Evolutionary conservation across 2,888 invertebrate genomes (phyloP).

Genomic region (Nemapogon koenigi): DNA sequence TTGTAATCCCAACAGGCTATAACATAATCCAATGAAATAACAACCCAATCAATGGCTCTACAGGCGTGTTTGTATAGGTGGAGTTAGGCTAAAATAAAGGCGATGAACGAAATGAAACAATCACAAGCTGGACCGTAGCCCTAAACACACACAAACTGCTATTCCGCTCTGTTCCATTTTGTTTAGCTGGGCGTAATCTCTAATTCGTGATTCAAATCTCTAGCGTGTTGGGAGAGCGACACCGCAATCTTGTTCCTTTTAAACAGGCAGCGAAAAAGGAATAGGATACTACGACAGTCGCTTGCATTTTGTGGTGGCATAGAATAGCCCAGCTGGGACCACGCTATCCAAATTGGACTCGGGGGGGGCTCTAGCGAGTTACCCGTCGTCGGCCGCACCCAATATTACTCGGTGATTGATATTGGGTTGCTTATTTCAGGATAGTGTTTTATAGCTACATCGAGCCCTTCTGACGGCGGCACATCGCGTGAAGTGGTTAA

Average conservation of each 20-base stretch:
- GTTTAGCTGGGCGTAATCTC: conserved; percentile 37
- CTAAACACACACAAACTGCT: conserved; percentile 8
- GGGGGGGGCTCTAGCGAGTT: background rate
- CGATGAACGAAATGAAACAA: conserved; percentile 6
- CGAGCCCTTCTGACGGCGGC: conserved; percentile 21
- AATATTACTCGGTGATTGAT: conserved; percentile 20
- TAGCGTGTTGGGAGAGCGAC: conserved; percentile 22
- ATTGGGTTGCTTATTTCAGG: conserved; percentile 23
- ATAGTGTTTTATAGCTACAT: conserved; percentile 23
- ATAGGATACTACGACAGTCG: conserved; percentile 5
- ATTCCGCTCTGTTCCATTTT: conserved; percentile 23
- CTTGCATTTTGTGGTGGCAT: conserved; percentile 6
- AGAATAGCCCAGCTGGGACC: conserved; percentile 6
- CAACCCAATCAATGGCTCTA: conserved; percentile 1
- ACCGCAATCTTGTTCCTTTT: conserved; percentile 24
- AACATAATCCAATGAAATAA: too few relatives aligned
- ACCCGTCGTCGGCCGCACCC: conserved; percentile 1
- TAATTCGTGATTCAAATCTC: conserved; percentile 39
- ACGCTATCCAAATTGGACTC: conserved; percentile 7
- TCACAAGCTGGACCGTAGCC: background rate
- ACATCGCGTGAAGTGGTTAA: too few relatives aligned
- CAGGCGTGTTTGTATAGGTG: background rate
- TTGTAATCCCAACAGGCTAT: too few relatives aligned
- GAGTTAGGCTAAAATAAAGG: conserved; percentile 7
- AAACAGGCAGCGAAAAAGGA: conserved; percentile 6